Evolutionary conservation across 1,140 invertebrate species (phyloP), one percentile per base, ranked within the genome.

Genomic region (Chlorops oryzae): DNA sequence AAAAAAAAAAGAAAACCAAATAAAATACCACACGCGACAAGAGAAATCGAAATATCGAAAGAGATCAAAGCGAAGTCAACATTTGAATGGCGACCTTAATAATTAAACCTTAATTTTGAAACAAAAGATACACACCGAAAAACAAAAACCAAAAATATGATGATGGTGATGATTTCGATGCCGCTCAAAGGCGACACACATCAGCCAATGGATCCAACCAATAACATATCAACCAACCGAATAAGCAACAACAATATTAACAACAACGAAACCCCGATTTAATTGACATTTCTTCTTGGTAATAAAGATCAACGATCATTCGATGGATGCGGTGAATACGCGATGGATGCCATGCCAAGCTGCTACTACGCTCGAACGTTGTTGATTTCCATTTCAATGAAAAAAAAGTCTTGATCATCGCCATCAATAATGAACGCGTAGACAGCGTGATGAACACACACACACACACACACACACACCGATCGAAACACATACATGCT

Each of bases 311-410:
- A n/a, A n/a, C n/a, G n/a, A n/a, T n/a, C n/a, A n/a, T n/a, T n/a
- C n/a, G n/a, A n/a, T n/a, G n/a, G n/a, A n/a, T n/a, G n/a, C n/a
- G n/a, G n/a, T n/a, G n/a, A n/a, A n/a, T n/a, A n/a, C n/a, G n/a
- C n/a, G n/a, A n/a, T n/a, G n/a, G n/a, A n/a, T n/a, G n/a, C n/a
- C n/a, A n/a, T n/a, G n/a, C n/a, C n/a, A n/a, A n/a, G n/a, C n/a
- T n/a, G n/a, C n/a, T n/a, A n/a, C n/a, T n/a, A n/a, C n/a, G n/a
- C n/a, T n/a, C n/a, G n/a, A 65, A 55, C 62, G 62, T 56, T 65
- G 62, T 65, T 65, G 62, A 65, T 55, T 65, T 65, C 62, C 62
- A 65, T 65, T 65, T 65, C 65, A 65, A 65, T 65, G n/a, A n/a
- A n/a, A n/a, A n/a, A n/a, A 65, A 65, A 65, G 65, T 65, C 63